A percentile compares a stretch with the other conserved stretches of the same genome.
phyloP scores from a whole-genome alignment of 2,797 vertebrate genomes.

The Gephyroberyx darwinii region DNA sequence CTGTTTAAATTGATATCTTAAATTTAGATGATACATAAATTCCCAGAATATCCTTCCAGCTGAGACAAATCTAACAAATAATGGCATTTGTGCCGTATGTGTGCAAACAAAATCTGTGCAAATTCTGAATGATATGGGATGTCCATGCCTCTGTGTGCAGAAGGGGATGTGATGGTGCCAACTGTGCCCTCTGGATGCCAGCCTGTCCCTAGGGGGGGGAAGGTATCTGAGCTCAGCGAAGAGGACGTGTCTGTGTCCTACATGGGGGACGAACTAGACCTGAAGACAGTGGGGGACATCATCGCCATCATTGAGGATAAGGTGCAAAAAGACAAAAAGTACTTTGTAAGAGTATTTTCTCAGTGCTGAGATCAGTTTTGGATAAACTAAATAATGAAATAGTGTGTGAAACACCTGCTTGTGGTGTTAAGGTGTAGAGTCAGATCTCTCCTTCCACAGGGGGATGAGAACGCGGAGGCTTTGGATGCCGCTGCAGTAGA shows the following conservation, averaged over 20 bases:
- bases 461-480: slow-evolving; percentile 90
- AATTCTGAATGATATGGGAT: not conserved
- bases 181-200: slow-evolving; percentile 43
- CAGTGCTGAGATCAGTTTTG: not conserved
- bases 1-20: too few species aligned
- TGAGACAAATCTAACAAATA: too few species aligned
- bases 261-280: slow-evolving; percentile 93
- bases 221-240: slow-evolving; percentile 86
- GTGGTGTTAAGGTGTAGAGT: slow-evolving; percentile 5
- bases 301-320: slow-evolving; percentile 98
- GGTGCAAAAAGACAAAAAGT: slow-evolving; percentile 72
- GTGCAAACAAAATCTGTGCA: not conserved
- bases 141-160: slow-evolving; percentile 73
- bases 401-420: not conserved
- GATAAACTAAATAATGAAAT: not conserved
- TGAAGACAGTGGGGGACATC: slow-evolving; percentile 96
- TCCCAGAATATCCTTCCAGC: too few species aligned
- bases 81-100: too few species aligned
- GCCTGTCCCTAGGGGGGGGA: slow-evolving; percentile 82
- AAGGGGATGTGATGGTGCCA: slow-evolving; percentile 77
- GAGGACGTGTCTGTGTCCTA: slow-evolving; percentile 92
- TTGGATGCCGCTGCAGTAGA: slow-evolving; percentile 95
- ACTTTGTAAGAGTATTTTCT: not conserved
- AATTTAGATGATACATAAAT: too few species aligned
- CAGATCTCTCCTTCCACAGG: slow-evolving; percentile 75